phyloP scores from a whole-genome alignment of 2,888 invertebrate genomes.

The Leptinotarsa peninsularis region DNA sequence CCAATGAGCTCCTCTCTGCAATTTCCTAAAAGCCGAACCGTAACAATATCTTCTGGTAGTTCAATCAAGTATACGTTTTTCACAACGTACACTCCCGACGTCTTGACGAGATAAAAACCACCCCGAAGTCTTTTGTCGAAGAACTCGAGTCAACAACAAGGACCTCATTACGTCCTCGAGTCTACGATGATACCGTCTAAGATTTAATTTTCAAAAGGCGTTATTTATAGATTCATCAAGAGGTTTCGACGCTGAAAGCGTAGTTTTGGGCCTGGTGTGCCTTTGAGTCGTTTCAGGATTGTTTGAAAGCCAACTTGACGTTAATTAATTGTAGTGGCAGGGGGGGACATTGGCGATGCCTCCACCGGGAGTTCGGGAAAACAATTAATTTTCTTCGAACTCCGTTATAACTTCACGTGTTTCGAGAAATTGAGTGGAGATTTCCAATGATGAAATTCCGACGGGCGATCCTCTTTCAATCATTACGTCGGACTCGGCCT shows the following conservation, averaged over 20 bases:
- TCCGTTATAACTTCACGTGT: not conserved
- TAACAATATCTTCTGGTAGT: not conserved
- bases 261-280: not conserved
- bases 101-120: constrained; percentile 5
- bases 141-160: not conserved
- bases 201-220: constrained; percentile 2
- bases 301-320: not conserved
- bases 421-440: not conserved
- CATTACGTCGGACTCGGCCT: too few species aligned
- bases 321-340: not conserved
- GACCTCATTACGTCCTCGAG: not conserved
- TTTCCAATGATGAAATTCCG: too few species aligned
- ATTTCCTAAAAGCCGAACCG: not conserved
- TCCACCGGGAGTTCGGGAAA: not conserved
- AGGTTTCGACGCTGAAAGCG: not conserved
- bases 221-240: constrained; percentile 11
- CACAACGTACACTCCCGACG: not conserved
- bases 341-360: not conserved
- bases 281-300: not conserved
- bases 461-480: too few species aligned
- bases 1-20: not conserved
- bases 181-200: not conserved
- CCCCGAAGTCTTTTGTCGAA: not conserved
- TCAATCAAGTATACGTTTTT: not conserved
- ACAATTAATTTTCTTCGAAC: constrained; percentile 1